These are phyloP conservation scores for Rostratula benghalensis DNA, from an alignment of 2,113 vertebrate genomes.

Conservation along the genomic window DNA sequence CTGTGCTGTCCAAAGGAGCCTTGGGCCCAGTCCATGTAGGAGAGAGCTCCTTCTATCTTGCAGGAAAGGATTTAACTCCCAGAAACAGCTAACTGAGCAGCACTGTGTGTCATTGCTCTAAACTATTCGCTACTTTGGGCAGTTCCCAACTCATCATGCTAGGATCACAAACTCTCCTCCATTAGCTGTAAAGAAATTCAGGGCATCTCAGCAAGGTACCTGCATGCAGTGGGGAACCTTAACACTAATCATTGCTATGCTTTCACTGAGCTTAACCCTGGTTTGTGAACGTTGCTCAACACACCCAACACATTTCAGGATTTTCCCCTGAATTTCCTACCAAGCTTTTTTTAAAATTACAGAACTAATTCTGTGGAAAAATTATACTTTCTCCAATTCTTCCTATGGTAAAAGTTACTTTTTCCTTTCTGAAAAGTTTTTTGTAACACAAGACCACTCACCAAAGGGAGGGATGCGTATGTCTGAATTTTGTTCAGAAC, in stretches of 20 bases:
- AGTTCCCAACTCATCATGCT: neutral
- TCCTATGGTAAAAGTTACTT: neutral
- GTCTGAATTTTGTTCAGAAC: neutral
- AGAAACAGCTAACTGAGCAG: neutral
- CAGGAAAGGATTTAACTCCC: neutral
- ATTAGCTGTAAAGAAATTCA: neutral
- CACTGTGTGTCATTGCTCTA: neutral
- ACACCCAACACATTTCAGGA: neutral
- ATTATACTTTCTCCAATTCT: neutral
- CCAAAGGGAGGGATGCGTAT: neutral
- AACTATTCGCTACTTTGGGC: neutral
- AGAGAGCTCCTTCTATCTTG: neutral
- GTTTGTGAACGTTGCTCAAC: neutral
- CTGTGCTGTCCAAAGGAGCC: neutral
- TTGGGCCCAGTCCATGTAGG: neutral
- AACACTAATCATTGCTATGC: neutral
- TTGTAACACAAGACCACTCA: neutral
- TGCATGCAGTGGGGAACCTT: neutral
- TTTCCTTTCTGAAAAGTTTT: neutral
- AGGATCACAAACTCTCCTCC: neutral
- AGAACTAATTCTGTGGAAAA: neutral
- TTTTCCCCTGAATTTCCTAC: neutral
- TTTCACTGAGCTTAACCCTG: neutral
- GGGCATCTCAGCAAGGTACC: neutral
- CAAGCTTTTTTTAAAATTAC: neutral